Evolutionary conservation across 2,888 invertebrate genomes (phyloP).

Genomic region (Agrotis clavis): DNA sequence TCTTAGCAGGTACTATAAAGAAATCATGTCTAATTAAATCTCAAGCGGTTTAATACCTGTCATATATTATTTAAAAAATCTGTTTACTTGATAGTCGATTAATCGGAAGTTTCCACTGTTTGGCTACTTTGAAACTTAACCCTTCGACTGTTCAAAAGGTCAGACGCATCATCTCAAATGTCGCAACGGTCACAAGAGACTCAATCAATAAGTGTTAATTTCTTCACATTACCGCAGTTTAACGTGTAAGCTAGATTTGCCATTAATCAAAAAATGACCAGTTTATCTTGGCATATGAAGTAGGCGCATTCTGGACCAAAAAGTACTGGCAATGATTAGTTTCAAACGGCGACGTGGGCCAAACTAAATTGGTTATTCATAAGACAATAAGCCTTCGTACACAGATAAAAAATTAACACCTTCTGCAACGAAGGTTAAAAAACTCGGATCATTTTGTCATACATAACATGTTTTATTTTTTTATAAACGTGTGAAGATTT

Average conservation of each 20-base stretch:
- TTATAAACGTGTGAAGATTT: conserved; percentile 51
- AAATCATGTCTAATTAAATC: not conserved
- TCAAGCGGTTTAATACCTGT: not conserved
- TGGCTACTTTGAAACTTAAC: conserved; percentile 2
- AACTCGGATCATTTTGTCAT: conserved; percentile 55
- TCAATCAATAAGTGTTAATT: conserved; percentile 60
- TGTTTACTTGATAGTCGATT: not conserved
- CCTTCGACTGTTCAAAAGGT: conserved; percentile 29
- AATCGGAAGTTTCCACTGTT: conserved; percentile 18
- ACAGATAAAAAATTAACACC: conserved; percentile 84
- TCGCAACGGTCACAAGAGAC: conserved; percentile 47
- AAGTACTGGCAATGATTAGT: not conserved
- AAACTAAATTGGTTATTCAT: conserved; percentile 34
- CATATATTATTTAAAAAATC: not conserved
- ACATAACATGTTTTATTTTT: conserved; percentile 47
- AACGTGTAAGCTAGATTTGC: conserved; percentile 54
- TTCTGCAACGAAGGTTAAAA: conserved; percentile 59
- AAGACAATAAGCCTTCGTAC: conserved; percentile 75
- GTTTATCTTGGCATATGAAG: conserved; percentile 10
- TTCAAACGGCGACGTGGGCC: not conserved
- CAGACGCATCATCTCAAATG: conserved; percentile 33
- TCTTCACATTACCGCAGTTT: conserved; percentile 61
- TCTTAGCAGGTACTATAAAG: not conserved
- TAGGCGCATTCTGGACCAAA: not conserved
- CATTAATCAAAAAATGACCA: conserved; percentile 73